These are phyloP conservation scores for Camelus dromedarius DNA, from an alignment of 2,113 vertebrate genomes.

Conservation along the genomic window DNA sequence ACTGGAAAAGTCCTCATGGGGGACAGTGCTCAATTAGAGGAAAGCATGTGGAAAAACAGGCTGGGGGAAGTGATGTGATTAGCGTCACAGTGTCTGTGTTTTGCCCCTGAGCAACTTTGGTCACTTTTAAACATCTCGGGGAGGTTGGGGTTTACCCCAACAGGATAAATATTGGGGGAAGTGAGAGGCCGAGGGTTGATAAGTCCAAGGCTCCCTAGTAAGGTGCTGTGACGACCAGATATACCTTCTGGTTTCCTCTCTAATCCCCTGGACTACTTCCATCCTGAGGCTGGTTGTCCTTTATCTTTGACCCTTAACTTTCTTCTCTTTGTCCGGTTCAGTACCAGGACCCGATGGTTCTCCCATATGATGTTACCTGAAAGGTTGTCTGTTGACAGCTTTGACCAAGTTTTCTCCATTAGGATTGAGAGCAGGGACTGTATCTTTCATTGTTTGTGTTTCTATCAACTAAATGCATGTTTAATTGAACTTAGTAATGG, in stretches of 20 bases:
- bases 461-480: not conserved
- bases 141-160: not conserved
- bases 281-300: not conserved
- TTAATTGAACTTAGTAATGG: conserved; percentile 39
- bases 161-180: not conserved
- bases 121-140: not conserved
- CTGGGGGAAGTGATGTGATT: not conserved
- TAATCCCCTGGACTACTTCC: not conserved
- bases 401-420: not conserved
- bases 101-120: not conserved
- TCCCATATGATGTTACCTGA: not conserved
- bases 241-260: not conserved
- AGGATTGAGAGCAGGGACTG: not conserved
- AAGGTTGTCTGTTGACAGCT: not conserved
- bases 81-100: not conserved
- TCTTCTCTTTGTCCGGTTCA: not conserved
- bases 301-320: not conserved
- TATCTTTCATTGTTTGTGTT: conserved; percentile 31
- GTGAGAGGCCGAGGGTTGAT: not conserved
- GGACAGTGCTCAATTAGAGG: not conserved
- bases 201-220: not conserved
- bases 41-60: not conserved
- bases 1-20: not conserved
- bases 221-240: not conserved
- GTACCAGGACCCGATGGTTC: not conserved